phyloP scores from a whole-genome alignment of 1,140 invertebrate genomes.

The Panagrolaimus sp. region DNA sequence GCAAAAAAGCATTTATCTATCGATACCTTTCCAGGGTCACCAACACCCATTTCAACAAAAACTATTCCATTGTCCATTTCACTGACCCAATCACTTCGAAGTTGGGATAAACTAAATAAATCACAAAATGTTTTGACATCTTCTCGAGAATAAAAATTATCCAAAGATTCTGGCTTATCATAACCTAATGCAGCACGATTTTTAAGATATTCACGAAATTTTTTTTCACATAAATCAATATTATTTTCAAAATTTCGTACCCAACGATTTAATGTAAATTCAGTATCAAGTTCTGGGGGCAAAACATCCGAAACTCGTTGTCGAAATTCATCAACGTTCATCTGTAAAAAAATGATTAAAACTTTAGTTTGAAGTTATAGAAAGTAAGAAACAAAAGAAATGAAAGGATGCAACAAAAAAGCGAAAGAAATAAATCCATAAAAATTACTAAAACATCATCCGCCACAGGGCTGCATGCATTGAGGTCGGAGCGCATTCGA shows the following conservation, averaged over 20 bases:
- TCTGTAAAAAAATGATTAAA: too few species aligned
- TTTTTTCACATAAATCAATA: slow-evolving; percentile 34
- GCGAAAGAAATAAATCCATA: too few species aligned
- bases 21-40: slow-evolving; percentile 36
- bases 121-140: slow-evolving; percentile 32
- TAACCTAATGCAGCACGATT: slow-evolving; percentile 41
- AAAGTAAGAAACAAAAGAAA: too few species aligned
- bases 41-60: slow-evolving; percentile 45
- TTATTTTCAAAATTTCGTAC: slow-evolving; percentile 39
- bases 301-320: slow-evolving; percentile 22
- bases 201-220: slow-evolving; percentile 38
- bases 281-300: slow-evolving; percentile 36
- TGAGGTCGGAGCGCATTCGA: too few species aligned
- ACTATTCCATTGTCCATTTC: slow-evolving; percentile 41
- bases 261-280: slow-evolving; percentile 46
- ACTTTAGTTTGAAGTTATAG: too few species aligned
- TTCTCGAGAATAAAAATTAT: slow-evolving; percentile 33
- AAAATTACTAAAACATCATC: too few species aligned
- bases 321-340: slow-evolving; percentile 17
- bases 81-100: slow-evolving; percentile 38
- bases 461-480: too few species aligned
- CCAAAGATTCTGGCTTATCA: slow-evolving; percentile 29
- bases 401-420: too few species aligned
- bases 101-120: slow-evolving; percentile 40
- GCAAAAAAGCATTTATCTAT: slow-evolving; percentile 13